These are phyloP conservation scores for Pluvialis apricaria DNA, from an alignment of 2,113 vertebrate species.

Conservation along the genomic window DNA sequence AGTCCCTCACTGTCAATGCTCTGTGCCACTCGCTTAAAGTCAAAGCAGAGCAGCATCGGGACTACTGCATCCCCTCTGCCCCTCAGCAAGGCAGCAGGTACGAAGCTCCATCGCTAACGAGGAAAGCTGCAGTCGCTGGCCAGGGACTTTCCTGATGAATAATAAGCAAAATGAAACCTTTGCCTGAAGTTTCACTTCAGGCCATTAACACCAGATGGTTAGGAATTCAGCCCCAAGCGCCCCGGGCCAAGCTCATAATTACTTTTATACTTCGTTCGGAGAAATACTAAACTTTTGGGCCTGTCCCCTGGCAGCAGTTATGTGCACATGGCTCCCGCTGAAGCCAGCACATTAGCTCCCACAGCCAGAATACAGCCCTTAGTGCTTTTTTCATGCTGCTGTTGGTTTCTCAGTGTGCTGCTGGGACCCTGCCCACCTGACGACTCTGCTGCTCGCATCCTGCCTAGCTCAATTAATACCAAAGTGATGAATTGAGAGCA, in stretches of 20 bases:
- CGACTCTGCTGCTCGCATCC: neutral
- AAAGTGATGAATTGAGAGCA: neutral
- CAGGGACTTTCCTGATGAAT: neutral
- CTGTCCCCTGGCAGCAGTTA: neutral
- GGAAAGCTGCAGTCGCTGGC: neutral
- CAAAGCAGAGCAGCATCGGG: neutral
- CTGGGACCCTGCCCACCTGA: neutral
- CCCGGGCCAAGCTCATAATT: neutral
- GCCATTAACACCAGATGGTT: constrained; percentile 1
- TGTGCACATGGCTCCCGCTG: neutral
- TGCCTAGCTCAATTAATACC: neutral
- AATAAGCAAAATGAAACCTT: neutral
- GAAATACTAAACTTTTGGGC: neutral
- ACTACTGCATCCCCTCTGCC: neutral
- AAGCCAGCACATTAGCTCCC: neutral
- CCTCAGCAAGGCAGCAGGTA: neutral
- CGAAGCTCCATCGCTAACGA: neutral
- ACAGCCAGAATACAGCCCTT: neutral
- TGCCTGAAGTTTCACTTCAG: neutral
- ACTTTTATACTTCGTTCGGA: neutral
- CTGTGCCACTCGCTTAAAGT: neutral
- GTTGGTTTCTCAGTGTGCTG: neutral
- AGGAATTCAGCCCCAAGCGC: neutral
- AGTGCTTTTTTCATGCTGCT: neutral
- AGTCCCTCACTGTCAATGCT: neutral